A percentile compares a stretch with the other conserved stretches of the same genome.
Conservation (phyloP, 2,797 vertebrate species). For the Lindbergichthys nudifrons region DNA sequence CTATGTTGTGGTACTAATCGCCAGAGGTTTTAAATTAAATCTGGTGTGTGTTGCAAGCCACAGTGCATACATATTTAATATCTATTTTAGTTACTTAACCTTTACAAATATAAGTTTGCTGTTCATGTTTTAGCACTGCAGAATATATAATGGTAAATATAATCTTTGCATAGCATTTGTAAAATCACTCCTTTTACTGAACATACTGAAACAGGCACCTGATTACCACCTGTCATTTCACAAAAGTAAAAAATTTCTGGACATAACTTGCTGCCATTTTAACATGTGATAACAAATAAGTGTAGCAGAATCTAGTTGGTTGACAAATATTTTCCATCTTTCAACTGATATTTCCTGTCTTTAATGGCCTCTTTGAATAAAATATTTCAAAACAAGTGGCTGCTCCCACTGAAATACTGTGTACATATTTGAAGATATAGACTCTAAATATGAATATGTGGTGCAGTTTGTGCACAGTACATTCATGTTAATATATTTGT, state of each 20-base stretch:
- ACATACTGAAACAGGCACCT: neutral
- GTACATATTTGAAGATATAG: neutral
- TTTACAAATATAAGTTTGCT: neutral
- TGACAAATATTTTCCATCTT: constrained; percentile 17
- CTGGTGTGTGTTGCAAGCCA: neutral
- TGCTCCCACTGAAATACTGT: neutral
- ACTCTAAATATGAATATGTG: too few species aligned
- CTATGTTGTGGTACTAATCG: constrained; percentile 3
- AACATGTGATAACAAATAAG: constrained; percentile 13
- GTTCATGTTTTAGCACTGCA: neutral
- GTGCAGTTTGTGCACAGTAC: too few species aligned
- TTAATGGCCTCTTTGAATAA: constrained; percentile 58
- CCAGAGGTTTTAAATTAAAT: constrained; percentile 16
- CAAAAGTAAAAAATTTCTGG: constrained; percentile 2
- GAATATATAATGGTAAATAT: neutral
- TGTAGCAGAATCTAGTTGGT: constrained; percentile 18
- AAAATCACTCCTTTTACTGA: neutral
- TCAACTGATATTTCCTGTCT: constrained; percentile 46
- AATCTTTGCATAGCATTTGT: constrained; percentile 10
- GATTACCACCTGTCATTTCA: neutral
- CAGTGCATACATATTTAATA: constrained; percentile 2
- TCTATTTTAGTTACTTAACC: constrained; percentile 6
- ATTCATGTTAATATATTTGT: too few species aligned
- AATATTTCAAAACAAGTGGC: constrained; percentile 33
- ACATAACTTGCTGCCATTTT: constrained; percentile 48